A percentile compares a stretch with the other conserved stretches of the same genome.
Conservation (phyloP, 2,113 vertebrate species). For the Peromyscus maniculatus region DNA sequence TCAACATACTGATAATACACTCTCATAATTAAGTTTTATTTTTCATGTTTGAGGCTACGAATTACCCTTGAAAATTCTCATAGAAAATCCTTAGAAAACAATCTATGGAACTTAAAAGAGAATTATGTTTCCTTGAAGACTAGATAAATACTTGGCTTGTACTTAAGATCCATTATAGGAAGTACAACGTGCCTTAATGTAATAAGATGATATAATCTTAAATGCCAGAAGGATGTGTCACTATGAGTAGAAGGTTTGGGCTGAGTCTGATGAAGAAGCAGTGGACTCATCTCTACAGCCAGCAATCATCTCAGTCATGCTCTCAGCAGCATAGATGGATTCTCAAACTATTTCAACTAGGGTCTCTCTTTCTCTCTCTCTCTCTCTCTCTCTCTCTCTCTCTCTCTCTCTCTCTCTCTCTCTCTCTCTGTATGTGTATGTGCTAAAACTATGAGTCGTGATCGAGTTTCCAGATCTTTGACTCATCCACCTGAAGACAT, state of each 20-base stretch:
- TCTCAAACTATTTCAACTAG: neutral
- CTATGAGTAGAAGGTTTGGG: neutral
- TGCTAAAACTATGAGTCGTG: too few relatives aligned
- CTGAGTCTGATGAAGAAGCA: neutral
- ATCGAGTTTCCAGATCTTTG: neutral
- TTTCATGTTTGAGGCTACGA: conserved; percentile 2
- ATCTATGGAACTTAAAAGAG: neutral
- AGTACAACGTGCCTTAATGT: neutral
- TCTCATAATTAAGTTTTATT: neutral
- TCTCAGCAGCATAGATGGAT: neutral
- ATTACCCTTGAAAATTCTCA: neutral
- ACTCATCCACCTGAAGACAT: neutral
- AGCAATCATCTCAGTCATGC: neutral
- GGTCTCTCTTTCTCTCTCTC: too few relatives aligned
- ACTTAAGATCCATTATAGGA: neutral
- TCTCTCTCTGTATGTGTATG: neutral
- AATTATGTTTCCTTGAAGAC: conserved; percentile 16
- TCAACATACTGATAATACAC: neutral
- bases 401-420: too few relatives aligned
- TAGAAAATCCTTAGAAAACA: neutral
- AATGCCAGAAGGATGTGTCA: neutral
- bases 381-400: too few relatives aligned
- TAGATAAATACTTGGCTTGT: neutral
- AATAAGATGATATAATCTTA: neutral
- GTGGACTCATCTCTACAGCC: neutral